These are phyloP conservation scores for Catajapyx aquilonaris DNA, from an alignment of 1,140 invertebrate species.

Conservation along the genomic window DNA sequence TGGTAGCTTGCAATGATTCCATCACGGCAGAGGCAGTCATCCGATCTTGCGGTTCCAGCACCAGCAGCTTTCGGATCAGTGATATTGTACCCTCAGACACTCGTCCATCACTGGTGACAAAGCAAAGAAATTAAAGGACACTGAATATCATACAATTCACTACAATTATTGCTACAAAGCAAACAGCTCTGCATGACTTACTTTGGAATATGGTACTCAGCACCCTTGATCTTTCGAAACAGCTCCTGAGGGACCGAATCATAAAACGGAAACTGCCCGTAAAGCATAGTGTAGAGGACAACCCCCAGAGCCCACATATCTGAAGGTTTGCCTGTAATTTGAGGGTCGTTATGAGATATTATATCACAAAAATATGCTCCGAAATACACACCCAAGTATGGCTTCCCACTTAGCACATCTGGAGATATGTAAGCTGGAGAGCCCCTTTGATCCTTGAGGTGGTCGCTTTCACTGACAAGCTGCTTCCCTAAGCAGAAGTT, in stretches of 20 bases:
- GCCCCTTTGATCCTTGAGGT: constrained; percentile 56
- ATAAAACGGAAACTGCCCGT: constrained; percentile 72
- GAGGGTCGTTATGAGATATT: not conserved
- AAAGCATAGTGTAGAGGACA: constrained; percentile 63
- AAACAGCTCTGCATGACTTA: too few relatives aligned
- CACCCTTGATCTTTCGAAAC: constrained; percentile 54
- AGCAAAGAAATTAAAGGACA: constrained; percentile 3
- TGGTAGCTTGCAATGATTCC: constrained; percentile 25
- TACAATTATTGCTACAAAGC: too few relatives aligned
- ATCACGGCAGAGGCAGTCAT: constrained; percentile 35
- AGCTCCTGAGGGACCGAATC: constrained; percentile 51
- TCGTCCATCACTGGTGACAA: constrained; percentile 26
- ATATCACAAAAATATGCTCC: not conserved
- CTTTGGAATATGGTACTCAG: constrained; percentile 40
- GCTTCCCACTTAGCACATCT: constrained; percentile 54
- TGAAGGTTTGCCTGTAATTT: constrained; percentile 41
- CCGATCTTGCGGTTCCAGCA: constrained; percentile 30
- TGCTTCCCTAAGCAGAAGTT: constrained; percentile 70
- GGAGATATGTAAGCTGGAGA: constrained; percentile 70
- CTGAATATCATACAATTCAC: too few relatives aligned
- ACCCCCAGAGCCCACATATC: constrained; percentile 76
- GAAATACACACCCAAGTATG: constrained; percentile 29
- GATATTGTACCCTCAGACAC: constrained; percentile 30
- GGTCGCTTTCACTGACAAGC: constrained; percentile 46
- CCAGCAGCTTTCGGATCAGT: constrained; percentile 32